phyloP scores from a whole-genome alignment of 1,140 invertebrate genomes.

The Anastrepha ludens region DNA sequence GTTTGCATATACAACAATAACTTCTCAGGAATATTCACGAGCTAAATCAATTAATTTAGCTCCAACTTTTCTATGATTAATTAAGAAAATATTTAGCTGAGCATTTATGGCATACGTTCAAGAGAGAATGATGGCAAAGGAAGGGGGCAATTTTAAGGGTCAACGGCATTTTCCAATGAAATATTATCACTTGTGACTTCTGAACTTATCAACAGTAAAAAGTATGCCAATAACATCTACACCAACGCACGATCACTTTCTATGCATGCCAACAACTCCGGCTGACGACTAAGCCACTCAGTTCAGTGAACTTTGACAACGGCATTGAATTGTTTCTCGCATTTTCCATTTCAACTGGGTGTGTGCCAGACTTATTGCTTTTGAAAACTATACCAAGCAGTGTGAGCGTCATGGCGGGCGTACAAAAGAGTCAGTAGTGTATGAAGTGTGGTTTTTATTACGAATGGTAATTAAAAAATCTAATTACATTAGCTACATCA shows the following conservation, averaged over 20 bases:
- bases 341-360: neutral
- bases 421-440: neutral
- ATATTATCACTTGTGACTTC: neutral
- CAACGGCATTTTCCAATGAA: neutral
- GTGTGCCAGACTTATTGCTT: neutral
- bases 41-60: neutral
- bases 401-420: neutral
- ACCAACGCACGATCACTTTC: neutral
- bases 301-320: conserved; percentile 44
- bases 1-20: too few species aligned
- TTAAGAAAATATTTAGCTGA: neutral
- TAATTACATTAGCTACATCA: neutral
- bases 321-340: neutral
- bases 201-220: conserved; percentile 8
- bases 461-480: conserved; percentile 23
- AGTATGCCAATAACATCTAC: neutral
- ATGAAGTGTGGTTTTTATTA: neutral
- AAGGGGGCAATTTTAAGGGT: neutral
- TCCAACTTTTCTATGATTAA: neutral
- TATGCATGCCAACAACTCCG: neutral
- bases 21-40: too few species aligned
- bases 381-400: neutral
- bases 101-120: neutral
- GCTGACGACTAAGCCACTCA: neutral
- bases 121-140: neutral